Evolutionary conservation across 2,888 invertebrate genomes (phyloP).

Genomic region (Catocala nupta): DNA sequence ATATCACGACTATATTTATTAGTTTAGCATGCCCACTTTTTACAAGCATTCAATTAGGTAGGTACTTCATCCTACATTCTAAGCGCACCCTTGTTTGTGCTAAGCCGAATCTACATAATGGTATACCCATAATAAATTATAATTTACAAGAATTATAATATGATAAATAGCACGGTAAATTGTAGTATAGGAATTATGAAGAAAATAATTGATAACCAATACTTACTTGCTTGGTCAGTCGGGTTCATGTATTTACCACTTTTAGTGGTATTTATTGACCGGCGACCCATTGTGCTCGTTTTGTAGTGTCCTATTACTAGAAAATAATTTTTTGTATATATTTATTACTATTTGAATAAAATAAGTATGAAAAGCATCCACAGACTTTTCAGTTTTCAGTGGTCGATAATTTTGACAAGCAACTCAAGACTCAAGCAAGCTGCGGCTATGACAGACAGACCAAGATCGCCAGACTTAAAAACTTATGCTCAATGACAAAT

Average conservation of each 20-base stretch:
- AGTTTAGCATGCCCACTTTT: too few species aligned
- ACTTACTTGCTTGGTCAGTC: conserved; percentile 99
- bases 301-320: conserved; percentile 17
- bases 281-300: conserved; percentile 93
- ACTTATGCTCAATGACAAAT: too few species aligned
- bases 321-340: conserved; percentile 6
- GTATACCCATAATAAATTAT: neutral
- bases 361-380: too few species aligned
- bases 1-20: too few species aligned
- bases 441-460: neutral
- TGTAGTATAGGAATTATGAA: neutral
- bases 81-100: too few species aligned
- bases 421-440: neutral
- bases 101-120: too few species aligned
- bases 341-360: too few species aligned
- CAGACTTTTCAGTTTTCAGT: neutral
- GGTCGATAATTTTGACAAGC: neutral
- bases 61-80: too few species aligned
- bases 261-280: conserved; percentile 99
- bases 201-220: conserved; percentile 38
- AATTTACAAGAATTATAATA: neutral
- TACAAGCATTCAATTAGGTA: too few species aligned
- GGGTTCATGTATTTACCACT: conserved; percentile 99
- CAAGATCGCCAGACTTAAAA: neutral
- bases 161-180: neutral